These are phyloP conservation scores for Steinernema khuongi DNA, from an alignment of 1,140 invertebrate genomes.

Conservation along the genomic window DNA sequence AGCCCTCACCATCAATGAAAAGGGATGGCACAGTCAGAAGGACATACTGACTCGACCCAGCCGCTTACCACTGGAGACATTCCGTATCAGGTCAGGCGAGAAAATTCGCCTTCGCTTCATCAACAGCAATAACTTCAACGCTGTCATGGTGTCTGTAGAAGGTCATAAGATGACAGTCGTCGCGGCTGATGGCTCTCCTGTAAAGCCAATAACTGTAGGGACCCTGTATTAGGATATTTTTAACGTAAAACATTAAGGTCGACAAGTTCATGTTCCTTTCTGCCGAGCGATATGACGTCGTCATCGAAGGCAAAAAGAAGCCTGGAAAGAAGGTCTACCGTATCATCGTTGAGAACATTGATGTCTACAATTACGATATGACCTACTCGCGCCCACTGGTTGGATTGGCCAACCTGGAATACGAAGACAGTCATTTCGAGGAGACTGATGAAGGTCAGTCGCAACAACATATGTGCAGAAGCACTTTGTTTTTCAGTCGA, in stretches of 20 bases:
- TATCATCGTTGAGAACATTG: constrained; percentile 51
- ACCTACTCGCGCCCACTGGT: constrained; percentile 27
- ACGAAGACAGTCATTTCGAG: constrained; percentile 32
- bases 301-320: constrained; percentile 41
- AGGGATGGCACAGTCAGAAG: constrained; percentile 52
- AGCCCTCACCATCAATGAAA: constrained; percentile 48
- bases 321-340: constrained; percentile 45
- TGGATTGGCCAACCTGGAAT: constrained; percentile 50
- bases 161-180: constrained; percentile 49
- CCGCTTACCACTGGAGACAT: constrained; percentile 40
- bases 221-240: background rate
- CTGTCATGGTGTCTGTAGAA: constrained; percentile 49
- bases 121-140: constrained; percentile 27
- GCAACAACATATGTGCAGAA: constrained; percentile 15
- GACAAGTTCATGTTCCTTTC: constrained; percentile 51
- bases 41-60: constrained; percentile 45
- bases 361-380: constrained; percentile 54
- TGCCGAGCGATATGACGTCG: constrained; percentile 53
- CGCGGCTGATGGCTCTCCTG: constrained; percentile 49
- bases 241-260: constrained; percentile 37
- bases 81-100: constrained; percentile 34
- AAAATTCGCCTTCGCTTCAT: constrained; percentile 17
- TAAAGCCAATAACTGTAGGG: constrained; percentile 13
- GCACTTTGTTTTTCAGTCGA: constrained; percentile 45
- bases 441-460: constrained; percentile 1